These are phyloP conservation scores for Ophion obscuratus DNA, from an alignment of 2,888 invertebrate genomes.

Conservation along the genomic window DNA sequence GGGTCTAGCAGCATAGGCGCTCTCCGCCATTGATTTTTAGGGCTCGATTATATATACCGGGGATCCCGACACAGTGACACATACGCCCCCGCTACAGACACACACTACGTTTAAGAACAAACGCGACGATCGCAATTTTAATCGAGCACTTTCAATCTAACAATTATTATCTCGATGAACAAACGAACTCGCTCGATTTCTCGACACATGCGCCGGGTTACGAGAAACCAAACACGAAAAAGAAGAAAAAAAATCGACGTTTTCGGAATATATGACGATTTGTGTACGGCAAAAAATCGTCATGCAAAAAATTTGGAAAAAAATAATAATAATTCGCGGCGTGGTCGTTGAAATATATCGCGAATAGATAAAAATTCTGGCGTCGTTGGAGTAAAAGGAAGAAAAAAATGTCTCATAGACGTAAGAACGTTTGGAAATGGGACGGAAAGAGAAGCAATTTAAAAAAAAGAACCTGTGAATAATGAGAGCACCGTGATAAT, in stretches of 20 bases:
- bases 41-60: slow-evolving; percentile 3
- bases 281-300: too few species aligned
- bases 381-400: neutral
- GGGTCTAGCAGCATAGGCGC: slow-evolving; percentile 18
- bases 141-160: too few species aligned
- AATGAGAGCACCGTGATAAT: neutral
- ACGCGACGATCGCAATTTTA: neutral
- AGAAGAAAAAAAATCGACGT: too few species aligned
- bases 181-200: too few species aligned
- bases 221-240: too few species aligned
- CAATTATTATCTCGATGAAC: too few species aligned
- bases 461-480: neutral
- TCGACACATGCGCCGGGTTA: too few species aligned
- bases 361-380: neutral
- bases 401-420: neutral
- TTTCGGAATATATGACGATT: too few species aligned
- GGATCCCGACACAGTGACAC: slow-evolving; percentile 19
- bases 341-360: neutral
- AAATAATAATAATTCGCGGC: neutral
- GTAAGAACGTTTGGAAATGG: neutral
- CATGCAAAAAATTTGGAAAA: neutral
- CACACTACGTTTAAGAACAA: neutral
- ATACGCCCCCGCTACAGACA: neutral
- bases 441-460: neutral
- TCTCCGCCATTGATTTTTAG: slow-evolving; percentile 40